A percentile compares a stretch with the other conserved stretches of the same genome.
Conservation (phyloP, 2,113 vertebrate species). For the Protobothrops mucrosquamatus region DNA sequence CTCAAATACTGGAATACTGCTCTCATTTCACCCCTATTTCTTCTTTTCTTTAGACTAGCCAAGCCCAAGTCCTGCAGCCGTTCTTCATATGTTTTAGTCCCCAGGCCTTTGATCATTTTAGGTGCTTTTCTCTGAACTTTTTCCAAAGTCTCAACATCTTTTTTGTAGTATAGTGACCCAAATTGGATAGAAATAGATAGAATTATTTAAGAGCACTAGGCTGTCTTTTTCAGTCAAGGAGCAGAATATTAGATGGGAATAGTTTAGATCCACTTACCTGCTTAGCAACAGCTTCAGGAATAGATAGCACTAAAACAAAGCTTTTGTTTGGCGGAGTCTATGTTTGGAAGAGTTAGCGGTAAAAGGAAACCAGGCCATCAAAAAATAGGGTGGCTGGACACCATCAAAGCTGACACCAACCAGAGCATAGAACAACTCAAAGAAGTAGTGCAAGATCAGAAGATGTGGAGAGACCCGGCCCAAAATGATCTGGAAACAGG, state of each 20-base stretch:
- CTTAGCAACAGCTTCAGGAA: neutral
- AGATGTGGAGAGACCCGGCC: neutral
- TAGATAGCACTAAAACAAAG: neutral
- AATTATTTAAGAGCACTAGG: neutral
- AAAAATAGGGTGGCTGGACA: neutral
- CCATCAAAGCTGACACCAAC: neutral
- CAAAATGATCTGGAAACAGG: too few species aligned
- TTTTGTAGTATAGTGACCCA: too few species aligned
- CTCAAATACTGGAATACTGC: too few species aligned
- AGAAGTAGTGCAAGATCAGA: neutral
- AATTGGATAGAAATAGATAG: too few species aligned
- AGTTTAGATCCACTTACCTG: neutral
- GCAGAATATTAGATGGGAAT: neutral
- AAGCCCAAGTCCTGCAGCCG: too few species aligned
- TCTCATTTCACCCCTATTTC: too few species aligned
- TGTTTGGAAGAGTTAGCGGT: too few species aligned
- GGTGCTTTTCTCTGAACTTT: too few species aligned
- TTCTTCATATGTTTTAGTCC: too few species aligned
- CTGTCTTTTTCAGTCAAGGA: neutral
- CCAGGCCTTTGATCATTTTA: too few species aligned
- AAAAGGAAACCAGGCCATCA: neutral
- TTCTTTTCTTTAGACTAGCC: too few species aligned
- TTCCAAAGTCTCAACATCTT: too few species aligned
- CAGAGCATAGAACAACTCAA: neutral
- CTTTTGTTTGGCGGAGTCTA: neutral